phyloP scores from a whole-genome alignment of 2,797 vertebrate genomes.

The Parauchenoglanis punctatus region DNA sequence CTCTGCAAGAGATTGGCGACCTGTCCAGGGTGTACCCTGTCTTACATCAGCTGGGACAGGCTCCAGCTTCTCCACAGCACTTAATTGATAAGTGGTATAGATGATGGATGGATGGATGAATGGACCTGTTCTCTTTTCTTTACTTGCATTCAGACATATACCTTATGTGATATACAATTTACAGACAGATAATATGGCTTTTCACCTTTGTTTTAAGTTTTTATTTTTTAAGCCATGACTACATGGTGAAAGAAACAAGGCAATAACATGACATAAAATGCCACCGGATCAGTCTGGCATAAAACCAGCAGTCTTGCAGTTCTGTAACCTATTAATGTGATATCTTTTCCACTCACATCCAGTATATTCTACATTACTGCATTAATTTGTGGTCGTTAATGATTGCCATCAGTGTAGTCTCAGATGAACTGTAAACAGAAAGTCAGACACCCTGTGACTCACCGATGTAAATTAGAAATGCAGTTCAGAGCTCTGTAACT shows the following conservation, averaged over 20 bases:
- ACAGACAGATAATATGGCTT: background rate
- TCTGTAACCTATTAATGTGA: background rate
- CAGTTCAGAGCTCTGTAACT: background rate
- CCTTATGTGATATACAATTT: background rate
- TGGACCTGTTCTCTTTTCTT: background rate
- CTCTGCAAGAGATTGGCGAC: too few species aligned
- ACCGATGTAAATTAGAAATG: slow-evolving; percentile 2
- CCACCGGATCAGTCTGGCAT: background rate
- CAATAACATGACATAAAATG: background rate
- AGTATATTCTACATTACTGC: background rate
- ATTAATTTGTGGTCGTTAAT: background rate
- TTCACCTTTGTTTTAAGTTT: background rate
- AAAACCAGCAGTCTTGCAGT: background rate
- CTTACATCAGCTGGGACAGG: too few species aligned
- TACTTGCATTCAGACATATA: background rate
- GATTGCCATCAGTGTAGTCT: background rate
- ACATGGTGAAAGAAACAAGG: background rate
- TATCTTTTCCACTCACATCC: background rate
- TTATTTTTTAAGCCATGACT: background rate
- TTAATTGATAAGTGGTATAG: too few species aligned
- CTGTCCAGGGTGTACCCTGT: too few species aligned
- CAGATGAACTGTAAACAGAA: background rate
- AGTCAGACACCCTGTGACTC: slow-evolving; percentile 1
- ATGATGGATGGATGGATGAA: too few species aligned
- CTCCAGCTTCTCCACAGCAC: too few species aligned